Evolutionary conservation across 2,797 vertebrate genomes (phyloP).

Genomic region (Emydoidea blandingii): DNA sequence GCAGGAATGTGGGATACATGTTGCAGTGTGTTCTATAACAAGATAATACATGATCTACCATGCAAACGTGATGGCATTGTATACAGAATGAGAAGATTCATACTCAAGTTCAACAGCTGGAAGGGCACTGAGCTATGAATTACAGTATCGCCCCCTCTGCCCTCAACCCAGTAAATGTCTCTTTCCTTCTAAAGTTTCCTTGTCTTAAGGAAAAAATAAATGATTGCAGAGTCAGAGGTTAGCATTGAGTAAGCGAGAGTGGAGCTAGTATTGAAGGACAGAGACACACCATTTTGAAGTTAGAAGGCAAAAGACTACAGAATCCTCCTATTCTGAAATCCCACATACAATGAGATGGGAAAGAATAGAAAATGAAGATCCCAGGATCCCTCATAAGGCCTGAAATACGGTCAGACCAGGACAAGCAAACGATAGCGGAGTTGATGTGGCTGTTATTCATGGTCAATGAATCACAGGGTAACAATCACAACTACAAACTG

Average conservation of each 20-base stretch:
- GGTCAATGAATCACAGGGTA: background rate
- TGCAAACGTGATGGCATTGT: background rate
- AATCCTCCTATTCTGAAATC: background rate
- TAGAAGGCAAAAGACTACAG: background rate
- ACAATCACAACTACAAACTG: constrained; percentile 2
- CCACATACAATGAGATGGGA: background rate
- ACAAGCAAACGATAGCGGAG: background rate
- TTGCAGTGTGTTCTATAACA: background rate
- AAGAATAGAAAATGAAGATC: background rate
- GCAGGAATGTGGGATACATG: background rate
- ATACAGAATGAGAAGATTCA: background rate
- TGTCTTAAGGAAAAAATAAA: background rate
- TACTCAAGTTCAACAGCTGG: background rate
- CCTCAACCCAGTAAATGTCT: background rate
- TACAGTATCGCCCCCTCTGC: background rate
- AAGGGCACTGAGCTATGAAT: background rate
- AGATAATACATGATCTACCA: background rate
- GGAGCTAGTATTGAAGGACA: background rate
- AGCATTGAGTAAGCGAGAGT: background rate
- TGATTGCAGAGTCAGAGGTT: background rate
- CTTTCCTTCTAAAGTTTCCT: background rate
- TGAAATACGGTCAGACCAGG: background rate
- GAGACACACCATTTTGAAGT: background rate
- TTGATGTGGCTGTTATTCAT: background rate
- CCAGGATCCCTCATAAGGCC: background rate